Conservation (phyloP, 2,888 invertebrate genomes). For the Agrotis exclamationis region DNA sequence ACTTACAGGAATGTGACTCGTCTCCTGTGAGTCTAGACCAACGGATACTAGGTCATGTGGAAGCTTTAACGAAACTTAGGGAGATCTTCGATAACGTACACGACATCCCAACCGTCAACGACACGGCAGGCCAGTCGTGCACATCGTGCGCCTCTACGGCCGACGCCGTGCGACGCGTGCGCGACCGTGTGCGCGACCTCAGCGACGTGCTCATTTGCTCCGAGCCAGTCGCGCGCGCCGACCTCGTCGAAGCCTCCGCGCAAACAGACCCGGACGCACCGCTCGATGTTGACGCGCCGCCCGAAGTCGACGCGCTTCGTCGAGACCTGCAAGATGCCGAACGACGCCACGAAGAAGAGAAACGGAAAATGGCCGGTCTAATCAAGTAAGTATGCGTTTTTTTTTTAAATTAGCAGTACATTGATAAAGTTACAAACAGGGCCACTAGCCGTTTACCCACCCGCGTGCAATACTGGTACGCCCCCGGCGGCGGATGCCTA, state of each 20-base stretch:
- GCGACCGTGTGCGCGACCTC: slow-evolving; percentile 57
- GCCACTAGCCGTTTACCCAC: no score
- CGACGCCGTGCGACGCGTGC: slow-evolving; percentile 29
- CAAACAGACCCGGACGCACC: slow-evolving; percentile 50
- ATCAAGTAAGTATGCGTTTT: slow-evolving; percentile 74
- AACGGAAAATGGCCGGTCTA: slow-evolving; percentile 74
- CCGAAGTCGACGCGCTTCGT: slow-evolving; percentile 22
- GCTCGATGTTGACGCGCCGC: slow-evolving; percentile 6
- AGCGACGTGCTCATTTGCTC: slow-evolving; percentile 30
- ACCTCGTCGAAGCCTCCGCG: slow-evolving; percentile 23
- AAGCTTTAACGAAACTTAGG: slow-evolving; percentile 56
- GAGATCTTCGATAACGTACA: slow-evolving; percentile 55
- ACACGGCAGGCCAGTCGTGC: slow-evolving; percentile 18
- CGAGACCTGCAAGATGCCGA: slow-evolving; percentile 30
- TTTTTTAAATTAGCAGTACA: no score
- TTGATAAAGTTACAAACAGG: no score
- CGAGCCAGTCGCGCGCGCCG: slow-evolving; percentile 56
- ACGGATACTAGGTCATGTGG: slow-evolving; percentile 60
- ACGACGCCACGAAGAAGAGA: slow-evolving; percentile 75
- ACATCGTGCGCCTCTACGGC: slow-evolving; percentile 27
- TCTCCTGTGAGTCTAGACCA: slow-evolving; percentile 70
- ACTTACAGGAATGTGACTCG: slow-evolving; percentile 73
- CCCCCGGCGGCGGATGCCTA: no score
- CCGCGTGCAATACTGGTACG: no score
- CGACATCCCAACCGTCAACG: slow-evolving; percentile 14